phyloP scores from a whole-genome alignment of 2,113 vertebrate genomes.

The Dasyornis broadbenti region DNA sequence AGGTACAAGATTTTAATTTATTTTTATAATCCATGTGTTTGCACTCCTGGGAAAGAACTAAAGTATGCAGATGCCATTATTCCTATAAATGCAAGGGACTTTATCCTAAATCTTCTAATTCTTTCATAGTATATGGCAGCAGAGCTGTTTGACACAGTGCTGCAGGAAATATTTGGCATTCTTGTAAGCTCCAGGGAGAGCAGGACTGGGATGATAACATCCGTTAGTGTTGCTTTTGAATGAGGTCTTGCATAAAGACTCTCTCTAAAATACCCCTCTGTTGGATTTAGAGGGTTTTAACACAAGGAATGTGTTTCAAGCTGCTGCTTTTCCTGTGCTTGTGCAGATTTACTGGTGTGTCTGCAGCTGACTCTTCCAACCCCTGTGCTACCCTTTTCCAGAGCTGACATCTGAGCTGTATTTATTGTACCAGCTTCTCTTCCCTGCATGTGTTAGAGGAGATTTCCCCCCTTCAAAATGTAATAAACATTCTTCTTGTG shows the following conservation, averaged over 20 bases:
- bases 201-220: conserved; percentile 11
- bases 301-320: not conserved
- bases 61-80: not conserved
- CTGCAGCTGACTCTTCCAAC: not conserved
- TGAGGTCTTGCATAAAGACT: not conserved
- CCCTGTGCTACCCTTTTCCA: not conserved
- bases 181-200: conserved; percentile 32
- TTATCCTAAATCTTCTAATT: conserved; percentile 25
- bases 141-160: not conserved
- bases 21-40: not conserved
- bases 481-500: not conserved
- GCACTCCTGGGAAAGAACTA: not conserved
- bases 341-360: not conserved
- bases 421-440: not conserved
- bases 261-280: not conserved
- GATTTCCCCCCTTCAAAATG: not conserved
- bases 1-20: not conserved
- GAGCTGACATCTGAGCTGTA: not conserved
- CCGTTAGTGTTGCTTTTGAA: conserved; percentile 2
- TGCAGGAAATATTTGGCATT: conserved; percentile 49
- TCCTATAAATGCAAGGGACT: not conserved
- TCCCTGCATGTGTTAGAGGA: not conserved
- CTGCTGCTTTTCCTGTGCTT: not conserved
- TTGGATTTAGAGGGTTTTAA: not conserved
- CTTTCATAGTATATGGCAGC: not conserved